These are phyloP conservation scores for Caenorhabditis inopinata DNA, from an alignment of 1,140 invertebrate genomes.

Conservation along the genomic window DNA sequence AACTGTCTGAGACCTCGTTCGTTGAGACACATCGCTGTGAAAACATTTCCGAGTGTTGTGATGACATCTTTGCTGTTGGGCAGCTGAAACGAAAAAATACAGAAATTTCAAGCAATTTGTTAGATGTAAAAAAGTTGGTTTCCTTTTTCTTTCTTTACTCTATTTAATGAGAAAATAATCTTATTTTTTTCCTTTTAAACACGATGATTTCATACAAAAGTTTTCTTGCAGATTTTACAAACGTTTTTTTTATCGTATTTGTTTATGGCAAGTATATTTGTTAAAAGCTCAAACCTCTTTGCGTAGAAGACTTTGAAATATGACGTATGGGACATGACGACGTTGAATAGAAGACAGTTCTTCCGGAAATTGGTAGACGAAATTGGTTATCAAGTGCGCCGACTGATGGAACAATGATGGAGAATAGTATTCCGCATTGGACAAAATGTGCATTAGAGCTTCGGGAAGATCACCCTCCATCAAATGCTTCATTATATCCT, in stretches of 20 bases:
- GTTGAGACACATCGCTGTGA: constrained; percentile 84
- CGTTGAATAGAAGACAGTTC: constrained; percentile 81
- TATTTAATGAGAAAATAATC: too few species aligned
- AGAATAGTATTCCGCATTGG: constrained; percentile 87
- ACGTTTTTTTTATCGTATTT: too few species aligned
- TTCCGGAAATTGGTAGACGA: constrained; percentile 74
- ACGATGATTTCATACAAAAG: background rate
- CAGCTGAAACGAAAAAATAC: constrained; percentile 75
- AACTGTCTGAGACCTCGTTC: constrained; percentile 71
- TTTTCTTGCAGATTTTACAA: too few species aligned
- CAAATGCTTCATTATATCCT: constrained; percentile 81
- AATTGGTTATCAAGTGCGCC: constrained; percentile 47
- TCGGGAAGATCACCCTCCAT: constrained; percentile 84
- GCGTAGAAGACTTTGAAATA: constrained; percentile 80
- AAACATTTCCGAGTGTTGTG: constrained; percentile 76
- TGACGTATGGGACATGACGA: constrained; percentile 82
- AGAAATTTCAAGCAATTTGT: too few species aligned
- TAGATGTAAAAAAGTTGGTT: too few species aligned
- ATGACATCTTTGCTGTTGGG: constrained; percentile 82
- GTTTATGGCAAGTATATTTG: too few species aligned
- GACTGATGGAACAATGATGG: constrained; percentile 76
- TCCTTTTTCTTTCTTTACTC: too few species aligned
- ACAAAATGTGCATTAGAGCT: constrained; percentile 85
- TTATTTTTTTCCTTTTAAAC: background rate
- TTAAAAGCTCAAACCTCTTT: constrained; percentile 75